These are phyloP conservation scores for Saturnia japonica DNA, from an alignment of 2,888 invertebrate species.

Conservation along the genomic window DNA sequence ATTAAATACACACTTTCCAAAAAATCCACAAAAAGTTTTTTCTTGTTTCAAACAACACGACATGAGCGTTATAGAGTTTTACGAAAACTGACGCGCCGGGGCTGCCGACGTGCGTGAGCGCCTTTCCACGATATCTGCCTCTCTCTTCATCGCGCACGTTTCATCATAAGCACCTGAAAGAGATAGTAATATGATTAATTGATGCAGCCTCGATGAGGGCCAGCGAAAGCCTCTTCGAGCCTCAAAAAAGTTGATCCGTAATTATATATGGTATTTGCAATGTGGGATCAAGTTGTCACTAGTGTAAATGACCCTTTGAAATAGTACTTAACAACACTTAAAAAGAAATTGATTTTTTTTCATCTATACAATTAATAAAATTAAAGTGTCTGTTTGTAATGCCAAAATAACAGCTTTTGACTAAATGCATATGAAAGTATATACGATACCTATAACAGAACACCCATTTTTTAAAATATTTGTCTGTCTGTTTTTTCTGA, in stretches of 20 bases:
- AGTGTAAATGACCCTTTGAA: background rate
- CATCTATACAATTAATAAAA: too few species aligned
- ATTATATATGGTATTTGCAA: constrained; percentile 18
- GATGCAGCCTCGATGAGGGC: constrained; percentile 32
- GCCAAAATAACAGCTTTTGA: too few species aligned
- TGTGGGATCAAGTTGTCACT: constrained; percentile 13
- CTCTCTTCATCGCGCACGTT: constrained; percentile 23
- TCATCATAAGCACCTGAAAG: constrained; percentile 36
- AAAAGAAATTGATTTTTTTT: too few species aligned
- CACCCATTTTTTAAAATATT: too few species aligned
- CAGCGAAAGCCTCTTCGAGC: constrained; percentile 32
- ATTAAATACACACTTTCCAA: background rate
- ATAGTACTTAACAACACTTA: background rate
- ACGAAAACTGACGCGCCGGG: constrained; percentile 50
- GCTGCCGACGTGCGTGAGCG: constrained; percentile 36
- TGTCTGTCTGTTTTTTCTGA: too few species aligned
- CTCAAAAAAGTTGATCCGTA: constrained; percentile 33
- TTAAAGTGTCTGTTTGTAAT: too few species aligned
- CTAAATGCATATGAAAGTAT: too few species aligned
- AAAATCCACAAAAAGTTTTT: background rate
- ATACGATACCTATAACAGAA: too few species aligned
- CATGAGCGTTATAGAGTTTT: constrained; percentile 37
- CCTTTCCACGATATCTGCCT: constrained; percentile 32
- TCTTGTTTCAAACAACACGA: constrained; percentile 28
- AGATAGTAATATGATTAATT: constrained; percentile 41